These are phyloP conservation scores for Micromussa lordhowensis DNA, from an alignment of 92 coral and sea anemone genomes.

Conservation along the genomic window DNA sequence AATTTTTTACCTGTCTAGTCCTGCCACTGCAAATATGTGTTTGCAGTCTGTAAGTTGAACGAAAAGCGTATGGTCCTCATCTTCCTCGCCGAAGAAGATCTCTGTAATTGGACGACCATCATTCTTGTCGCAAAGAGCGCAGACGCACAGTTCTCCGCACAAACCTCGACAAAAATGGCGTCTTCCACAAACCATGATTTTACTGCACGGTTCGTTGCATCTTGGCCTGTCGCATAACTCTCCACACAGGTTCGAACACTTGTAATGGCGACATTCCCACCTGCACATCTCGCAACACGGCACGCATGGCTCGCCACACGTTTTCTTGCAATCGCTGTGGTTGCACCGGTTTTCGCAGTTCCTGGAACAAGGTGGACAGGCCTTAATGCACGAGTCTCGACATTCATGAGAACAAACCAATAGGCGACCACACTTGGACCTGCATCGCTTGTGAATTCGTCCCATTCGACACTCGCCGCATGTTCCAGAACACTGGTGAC, in stretches of 20 bases:
- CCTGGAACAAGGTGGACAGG: constrained; percentile 81
- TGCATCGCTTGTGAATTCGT: constrained; percentile 62
- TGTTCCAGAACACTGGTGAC: constrained; percentile 73
- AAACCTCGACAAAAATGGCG: constrained; percentile 70
- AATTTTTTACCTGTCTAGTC: constrained; percentile 59
- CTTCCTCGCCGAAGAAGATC: constrained; percentile 68
- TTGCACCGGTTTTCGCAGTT: constrained; percentile 67
- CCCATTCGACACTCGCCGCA: constrained; percentile 70
- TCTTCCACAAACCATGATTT: constrained; percentile 35
- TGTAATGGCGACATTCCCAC: constrained; percentile 81
- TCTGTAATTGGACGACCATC: constrained; percentile 58
- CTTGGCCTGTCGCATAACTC: constrained; percentile 82
- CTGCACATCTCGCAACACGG: constrained; percentile 71
- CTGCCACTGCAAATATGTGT: constrained; percentile 82
- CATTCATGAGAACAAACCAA: constrained; percentile 79
- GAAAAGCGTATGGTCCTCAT: constrained; percentile 72
- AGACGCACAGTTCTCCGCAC: constrained; percentile 83
- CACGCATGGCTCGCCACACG: constrained; percentile 73
- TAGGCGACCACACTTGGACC: constrained; percentile 60
- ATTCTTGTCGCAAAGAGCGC: constrained; percentile 64
- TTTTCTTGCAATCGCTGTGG: constrained; percentile 55
- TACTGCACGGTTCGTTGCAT: constrained; percentile 77
- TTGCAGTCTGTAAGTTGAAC: constrained; percentile 75
- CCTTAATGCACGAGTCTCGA: constrained; percentile 50
- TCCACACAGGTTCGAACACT: constrained; percentile 71